phyloP scores from a whole-genome alignment of 1,140 invertebrate genomes.

The Drosophila ambigua region DNA sequence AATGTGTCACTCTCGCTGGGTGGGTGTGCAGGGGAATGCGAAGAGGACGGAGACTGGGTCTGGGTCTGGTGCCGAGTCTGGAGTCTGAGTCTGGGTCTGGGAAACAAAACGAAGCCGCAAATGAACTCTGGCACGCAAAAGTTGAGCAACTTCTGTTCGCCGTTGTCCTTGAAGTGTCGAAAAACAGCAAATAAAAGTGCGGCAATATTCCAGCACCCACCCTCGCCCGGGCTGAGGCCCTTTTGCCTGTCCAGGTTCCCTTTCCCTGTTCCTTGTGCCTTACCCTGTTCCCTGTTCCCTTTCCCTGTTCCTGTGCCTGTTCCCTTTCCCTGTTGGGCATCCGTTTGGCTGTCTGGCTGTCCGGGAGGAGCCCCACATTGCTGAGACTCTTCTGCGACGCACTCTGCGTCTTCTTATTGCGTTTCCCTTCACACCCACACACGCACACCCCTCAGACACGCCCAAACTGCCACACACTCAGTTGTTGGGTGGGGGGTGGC shows the following conservation, averaged over 20 bases:
- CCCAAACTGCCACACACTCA: neutral
- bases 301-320: neutral
- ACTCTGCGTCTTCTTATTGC: constrained; percentile 33
- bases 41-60: too few relatives aligned
- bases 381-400: constrained; percentile 4
- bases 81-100: constrained; percentile 5
- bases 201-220: neutral
- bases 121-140: constrained; percentile 21
- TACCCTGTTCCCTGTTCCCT: too few relatives aligned
- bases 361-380: neutral
- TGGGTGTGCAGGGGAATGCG: too few relatives aligned
- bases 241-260: too few relatives aligned
- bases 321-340: neutral
- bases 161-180: constrained; percentile 57
- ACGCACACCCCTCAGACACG: neutral
- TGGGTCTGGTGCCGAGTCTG: constrained; percentile 1
- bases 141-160: constrained; percentile 33
- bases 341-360: constrained; percentile 5
- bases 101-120: constrained; percentile 17
- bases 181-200: constrained; percentile 28
- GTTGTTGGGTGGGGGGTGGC: neutral
- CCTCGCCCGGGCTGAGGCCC: too few relatives aligned
- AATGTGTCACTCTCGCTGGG: constrained; percentile 31
- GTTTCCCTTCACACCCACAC: constrained; percentile 15
- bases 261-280: too few relatives aligned